Conservation (phyloP, 2,113 vertebrate genomes). For the Vulpes ferrilata region DNA sequence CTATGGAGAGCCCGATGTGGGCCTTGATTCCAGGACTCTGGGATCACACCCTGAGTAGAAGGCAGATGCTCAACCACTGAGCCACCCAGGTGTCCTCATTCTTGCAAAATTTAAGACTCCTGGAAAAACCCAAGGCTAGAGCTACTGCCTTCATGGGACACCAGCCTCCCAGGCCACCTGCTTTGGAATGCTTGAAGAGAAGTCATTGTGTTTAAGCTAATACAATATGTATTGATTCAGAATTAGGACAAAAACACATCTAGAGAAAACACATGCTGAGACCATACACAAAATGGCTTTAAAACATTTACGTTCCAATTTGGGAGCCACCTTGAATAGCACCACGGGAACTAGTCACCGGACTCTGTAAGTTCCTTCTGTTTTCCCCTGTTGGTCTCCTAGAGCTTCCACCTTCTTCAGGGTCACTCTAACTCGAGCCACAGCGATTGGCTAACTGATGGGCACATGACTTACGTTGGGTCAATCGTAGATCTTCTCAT, state of each 20-base stretch:
- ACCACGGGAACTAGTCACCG: fast-evolving
- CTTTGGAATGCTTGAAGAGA: no score
- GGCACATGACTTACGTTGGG: neutral
- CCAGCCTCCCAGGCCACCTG: neutral
- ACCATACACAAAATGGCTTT: neutral
- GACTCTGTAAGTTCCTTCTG: neutral
- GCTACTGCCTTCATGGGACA: neutral
- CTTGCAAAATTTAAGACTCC: neutral
- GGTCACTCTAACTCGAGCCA: neutral
- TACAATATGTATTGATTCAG: neutral
- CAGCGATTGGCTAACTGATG: neutral
- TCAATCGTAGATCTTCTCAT: neutral
- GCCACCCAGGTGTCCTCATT: no score
- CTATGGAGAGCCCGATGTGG: no score
- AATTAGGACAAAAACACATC: neutral
- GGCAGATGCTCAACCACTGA: no score
- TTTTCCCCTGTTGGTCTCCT: neutral
- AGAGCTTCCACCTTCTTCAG: no score
- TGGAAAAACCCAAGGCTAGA: neutral
- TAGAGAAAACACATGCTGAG: neutral
- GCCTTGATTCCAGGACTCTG: no score
- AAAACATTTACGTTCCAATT: neutral
- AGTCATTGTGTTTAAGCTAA: neutral
- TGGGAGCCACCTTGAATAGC: neutral
- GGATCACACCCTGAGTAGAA: no score